Conservation (phyloP, 2,888 invertebrate genomes). For the Epistrophella euchroma region DNA sequence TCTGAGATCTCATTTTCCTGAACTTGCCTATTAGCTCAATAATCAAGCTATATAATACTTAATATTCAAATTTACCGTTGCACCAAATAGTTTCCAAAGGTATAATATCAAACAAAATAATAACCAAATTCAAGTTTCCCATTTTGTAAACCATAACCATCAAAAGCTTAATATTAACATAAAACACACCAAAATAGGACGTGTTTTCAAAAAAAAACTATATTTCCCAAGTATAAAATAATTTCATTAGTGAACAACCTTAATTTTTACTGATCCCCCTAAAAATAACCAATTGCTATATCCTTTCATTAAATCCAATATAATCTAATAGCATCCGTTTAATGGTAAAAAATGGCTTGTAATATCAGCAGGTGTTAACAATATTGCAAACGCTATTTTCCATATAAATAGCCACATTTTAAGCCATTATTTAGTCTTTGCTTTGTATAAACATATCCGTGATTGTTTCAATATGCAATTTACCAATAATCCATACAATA, state of each 20-base stretch:
- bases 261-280: neutral
- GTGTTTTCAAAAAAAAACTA: constrained; percentile 4
- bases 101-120: neutral
- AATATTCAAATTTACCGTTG: neutral
- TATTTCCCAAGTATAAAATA: constrained; percentile 1
- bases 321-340: constrained; percentile 42
- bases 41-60: too few relatives aligned
- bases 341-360: constrained; percentile 42
- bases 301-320: constrained; percentile 33
- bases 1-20: too few relatives aligned
- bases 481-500: constrained; percentile 75
- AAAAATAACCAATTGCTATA: constrained; percentile 15
- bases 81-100: neutral
- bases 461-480: constrained; percentile 75
- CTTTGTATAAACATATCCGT: constrained; percentile 59
- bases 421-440: constrained; percentile 47
- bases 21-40: too few relatives aligned
- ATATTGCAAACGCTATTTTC: constrained; percentile 51
- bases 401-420: constrained; percentile 69
- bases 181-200: neutral
- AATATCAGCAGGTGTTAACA: constrained; percentile 61
- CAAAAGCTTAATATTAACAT: neutral
- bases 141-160: neutral
- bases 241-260: constrained; percentile 8
- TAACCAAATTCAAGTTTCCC: neutral